Evolutionary conservation across 2,888 invertebrate genomes (phyloP).

Genomic region (Torymus texanus): DNA sequence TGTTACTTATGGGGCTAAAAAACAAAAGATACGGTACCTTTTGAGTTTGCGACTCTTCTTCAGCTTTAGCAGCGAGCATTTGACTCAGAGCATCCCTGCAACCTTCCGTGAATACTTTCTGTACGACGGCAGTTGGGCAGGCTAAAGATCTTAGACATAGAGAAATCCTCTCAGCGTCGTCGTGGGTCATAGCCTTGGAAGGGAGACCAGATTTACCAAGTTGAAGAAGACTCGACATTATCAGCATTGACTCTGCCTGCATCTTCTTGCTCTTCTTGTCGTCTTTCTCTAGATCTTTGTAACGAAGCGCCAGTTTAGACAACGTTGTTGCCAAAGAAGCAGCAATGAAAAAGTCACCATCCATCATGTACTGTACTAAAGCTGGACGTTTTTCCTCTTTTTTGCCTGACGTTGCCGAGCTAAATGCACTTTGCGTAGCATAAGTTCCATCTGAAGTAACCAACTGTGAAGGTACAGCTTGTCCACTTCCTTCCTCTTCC

Average conservation of each 20-base stretch:
- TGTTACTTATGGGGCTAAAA: slow-evolving; percentile 1
- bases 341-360: slow-evolving; percentile 97
- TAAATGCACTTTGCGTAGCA: slow-evolving; percentile 98
- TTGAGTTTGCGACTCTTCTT: slow-evolving; percentile 80
- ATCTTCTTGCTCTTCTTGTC: slow-evolving; percentile 77
- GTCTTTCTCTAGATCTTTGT: slow-evolving; percentile 66
- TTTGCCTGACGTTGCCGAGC: slow-evolving; percentile 81
- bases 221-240: slow-evolving; percentile 90
- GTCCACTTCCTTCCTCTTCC: slow-evolving; percentile 62
- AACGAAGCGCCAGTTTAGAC: slow-evolving; percentile 88
- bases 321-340: slow-evolving; percentile 94
- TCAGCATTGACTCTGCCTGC: slow-evolving; percentile 89
- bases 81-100: slow-evolving; percentile 87
- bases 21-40: slow-evolving; percentile 70
- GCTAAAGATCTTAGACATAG: slow-evolving; percentile 86
- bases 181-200: slow-evolving; percentile 92
- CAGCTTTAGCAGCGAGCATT: slow-evolving; percentile 88
- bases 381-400: slow-evolving; percentile 85
- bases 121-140: slow-evolving; percentile 81
- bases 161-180: slow-evolving; percentile 93
- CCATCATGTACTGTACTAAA: slow-evolving; percentile 90
- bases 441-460: slow-evolving; percentile 99
- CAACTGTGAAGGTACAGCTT: slow-evolving; percentile 78
- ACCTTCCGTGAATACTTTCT: slow-evolving; percentile 83
- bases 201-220: slow-evolving; percentile 82